A percentile compares a stretch with the other conserved stretches of the same genome.
These are phyloP conservation scores for Drosophila pruinosa DNA, from an alignment of 1,140 invertebrate genomes.

Conservation along the genomic window DNA sequence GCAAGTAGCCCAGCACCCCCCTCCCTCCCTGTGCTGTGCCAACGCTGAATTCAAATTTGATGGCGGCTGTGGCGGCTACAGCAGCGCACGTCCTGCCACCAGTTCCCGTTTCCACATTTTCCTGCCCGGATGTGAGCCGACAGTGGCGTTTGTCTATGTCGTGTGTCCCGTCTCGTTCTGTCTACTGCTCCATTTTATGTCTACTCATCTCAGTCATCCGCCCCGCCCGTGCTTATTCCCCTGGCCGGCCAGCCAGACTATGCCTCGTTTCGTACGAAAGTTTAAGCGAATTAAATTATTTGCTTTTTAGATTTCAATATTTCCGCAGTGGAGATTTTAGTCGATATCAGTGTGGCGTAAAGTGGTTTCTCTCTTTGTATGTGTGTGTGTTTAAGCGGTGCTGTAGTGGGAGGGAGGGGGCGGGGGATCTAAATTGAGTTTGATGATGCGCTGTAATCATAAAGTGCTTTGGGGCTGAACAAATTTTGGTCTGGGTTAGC, in stretches of 20 bases:
- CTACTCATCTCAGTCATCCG: neutral
- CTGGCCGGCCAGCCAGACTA: neutral
- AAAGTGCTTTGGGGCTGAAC: constrained; percentile 48
- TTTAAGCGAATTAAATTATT: constrained; percentile 81
- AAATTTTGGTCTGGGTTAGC: constrained; percentile 29
- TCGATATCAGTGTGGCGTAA: constrained; percentile 60
- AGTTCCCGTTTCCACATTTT: constrained; percentile 15
- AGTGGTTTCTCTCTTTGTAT: constrained; percentile 23
- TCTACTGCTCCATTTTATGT: neutral
- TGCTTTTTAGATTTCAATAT: constrained; percentile 81
- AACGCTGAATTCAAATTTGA: constrained; percentile 72
- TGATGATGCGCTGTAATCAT: constrained; percentile 53
- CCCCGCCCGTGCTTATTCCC: constrained; percentile 6
- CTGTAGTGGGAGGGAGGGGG: neutral
- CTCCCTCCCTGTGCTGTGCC: neutral
- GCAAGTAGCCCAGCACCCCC: neutral
- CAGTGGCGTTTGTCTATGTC: constrained; percentile 67
- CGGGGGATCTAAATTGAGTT: constrained; percentile 41
- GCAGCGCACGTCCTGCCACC: constrained; percentile 36
- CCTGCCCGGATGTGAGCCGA: constrained; percentile 60
- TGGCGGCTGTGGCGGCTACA: constrained; percentile 60
- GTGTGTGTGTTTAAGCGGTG: neutral
- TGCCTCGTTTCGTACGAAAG: constrained; percentile 44
- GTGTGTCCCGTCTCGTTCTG: constrained; percentile 29
- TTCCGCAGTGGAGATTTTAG: constrained; percentile 76